Conservation (phyloP, 2,888 invertebrate species). For the Ennomos quercinarius region DNA sequence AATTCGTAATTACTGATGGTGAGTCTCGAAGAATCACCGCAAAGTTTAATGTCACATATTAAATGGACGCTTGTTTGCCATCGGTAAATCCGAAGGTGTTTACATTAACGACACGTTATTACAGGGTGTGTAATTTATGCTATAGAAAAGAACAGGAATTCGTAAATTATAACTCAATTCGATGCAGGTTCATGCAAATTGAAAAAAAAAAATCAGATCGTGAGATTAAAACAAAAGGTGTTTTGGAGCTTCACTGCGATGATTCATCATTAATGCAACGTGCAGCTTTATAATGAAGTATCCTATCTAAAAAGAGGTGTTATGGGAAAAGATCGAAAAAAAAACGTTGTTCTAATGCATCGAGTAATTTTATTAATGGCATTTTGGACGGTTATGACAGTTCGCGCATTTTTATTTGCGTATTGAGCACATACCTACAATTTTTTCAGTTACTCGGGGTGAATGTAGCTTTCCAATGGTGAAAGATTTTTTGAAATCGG, state of each 20-base stretch:
- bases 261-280: no score
- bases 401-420: no score
- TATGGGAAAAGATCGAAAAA: no score
- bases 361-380: no score
- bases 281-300: no score
- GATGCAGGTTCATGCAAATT: constrained; percentile 37
- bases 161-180: constrained; percentile 46
- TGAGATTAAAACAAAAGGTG: constrained; percentile 2
- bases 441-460: no score
- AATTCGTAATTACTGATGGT: constrained; percentile 75
- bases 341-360: no score
- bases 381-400: no score
- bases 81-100: constrained; percentile 39
- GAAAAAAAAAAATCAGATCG: constrained; percentile 33
- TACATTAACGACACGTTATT: constrained; percentile 46
- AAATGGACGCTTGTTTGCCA: constrained; percentile 50
- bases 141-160: constrained; percentile 33
- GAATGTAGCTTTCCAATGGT: no score
- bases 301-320: no score
- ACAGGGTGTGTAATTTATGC: constrained; percentile 42
- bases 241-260: neutral
- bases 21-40: constrained; percentile 59
- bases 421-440: no score
- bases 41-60: constrained; percentile 66
- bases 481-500: no score